phyloP scores from a whole-genome alignment of 2,888 invertebrate genomes.

The Operophtera brumata region DNA sequence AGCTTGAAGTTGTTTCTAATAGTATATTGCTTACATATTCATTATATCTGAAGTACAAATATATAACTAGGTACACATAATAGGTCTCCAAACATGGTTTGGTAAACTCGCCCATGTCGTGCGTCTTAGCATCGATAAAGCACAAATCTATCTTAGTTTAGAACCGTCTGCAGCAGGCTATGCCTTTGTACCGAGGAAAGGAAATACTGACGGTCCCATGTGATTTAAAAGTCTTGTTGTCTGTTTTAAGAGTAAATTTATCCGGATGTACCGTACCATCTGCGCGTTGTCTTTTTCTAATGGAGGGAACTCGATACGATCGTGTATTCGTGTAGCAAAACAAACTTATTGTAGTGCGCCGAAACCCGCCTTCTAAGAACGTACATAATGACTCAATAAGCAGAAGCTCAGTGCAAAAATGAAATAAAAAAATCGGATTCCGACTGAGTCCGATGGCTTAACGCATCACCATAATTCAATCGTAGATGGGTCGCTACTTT shows the following conservation, averaged over 20 bases:
- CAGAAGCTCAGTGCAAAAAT: conserved; percentile 63
- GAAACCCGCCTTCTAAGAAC: conserved; percentile 61
- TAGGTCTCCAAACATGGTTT: conserved; percentile 46
- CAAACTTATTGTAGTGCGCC: conserved; percentile 63
- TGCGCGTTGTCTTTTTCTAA: conserved; percentile 75
- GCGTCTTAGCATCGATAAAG: too few relatives aligned
- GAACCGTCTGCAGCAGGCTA: conserved; percentile 57
- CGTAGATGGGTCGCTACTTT: conserved; percentile 65
- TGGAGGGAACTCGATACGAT: conserved; percentile 68
- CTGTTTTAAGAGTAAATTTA: conserved; percentile 78
- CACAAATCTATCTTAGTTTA: conserved; percentile 72
- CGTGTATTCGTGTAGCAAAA: conserved; percentile 62
- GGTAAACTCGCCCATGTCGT: conserved; percentile 44
- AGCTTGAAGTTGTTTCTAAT: conserved; percentile 3
- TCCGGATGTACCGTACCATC: conserved; percentile 70
- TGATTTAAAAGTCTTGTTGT: conserved; percentile 68
- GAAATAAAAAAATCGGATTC: conserved; percentile 68
- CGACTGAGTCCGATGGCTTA: conserved; percentile 72
- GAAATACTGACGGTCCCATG: conserved; percentile 75
- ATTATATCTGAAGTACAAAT: conserved; percentile 15
- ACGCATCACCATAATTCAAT: conserved; percentile 80
- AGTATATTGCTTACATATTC: conserved; percentile 9
- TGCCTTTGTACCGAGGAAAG: conserved; percentile 67
- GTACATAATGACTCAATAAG: conserved; percentile 55
- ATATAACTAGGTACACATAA: conserved; percentile 42